These are phyloP conservation scores for Biston betularia DNA, from an alignment of 2,888 invertebrate species.

Conservation along the genomic window DNA sequence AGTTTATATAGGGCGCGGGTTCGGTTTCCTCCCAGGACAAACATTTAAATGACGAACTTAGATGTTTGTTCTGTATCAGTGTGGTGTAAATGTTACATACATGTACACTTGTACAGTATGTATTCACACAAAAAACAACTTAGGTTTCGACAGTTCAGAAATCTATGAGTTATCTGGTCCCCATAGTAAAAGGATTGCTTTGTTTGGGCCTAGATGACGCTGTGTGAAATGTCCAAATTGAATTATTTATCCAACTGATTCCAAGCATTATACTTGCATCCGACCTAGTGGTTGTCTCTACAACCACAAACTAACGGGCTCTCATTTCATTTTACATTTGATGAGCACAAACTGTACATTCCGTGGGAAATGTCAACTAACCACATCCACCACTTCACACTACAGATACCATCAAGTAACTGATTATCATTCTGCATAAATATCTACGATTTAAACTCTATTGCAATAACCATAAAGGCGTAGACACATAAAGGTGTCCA, in stretches of 20 bases:
- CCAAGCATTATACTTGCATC: conserved; percentile 6
- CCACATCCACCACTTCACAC: conserved; percentile 46
- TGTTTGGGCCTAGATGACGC: background rate
- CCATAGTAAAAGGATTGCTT: too few relatives aligned
- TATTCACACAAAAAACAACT: too few relatives aligned
- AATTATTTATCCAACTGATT: background rate
- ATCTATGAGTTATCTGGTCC: too few relatives aligned
- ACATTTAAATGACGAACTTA: too few relatives aligned
- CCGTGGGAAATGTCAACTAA: conserved; percentile 75
- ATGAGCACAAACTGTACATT: conserved; percentile 59
- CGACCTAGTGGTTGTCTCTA: conserved; percentile 20
- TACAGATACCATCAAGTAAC: conserved; percentile 29
- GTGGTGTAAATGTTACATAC: too few relatives aligned
- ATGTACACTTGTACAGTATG: too few relatives aligned
- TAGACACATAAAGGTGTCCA: conserved; percentile 21
- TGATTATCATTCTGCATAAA: conserved; percentile 29
- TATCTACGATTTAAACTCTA: conserved; percentile 25
- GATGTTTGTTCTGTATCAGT: too few relatives aligned
- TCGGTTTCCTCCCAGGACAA: too few relatives aligned
- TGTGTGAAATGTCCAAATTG: background rate
- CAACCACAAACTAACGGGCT: conserved; percentile 64
- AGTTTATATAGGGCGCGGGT: too few relatives aligned
- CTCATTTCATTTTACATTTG: conserved; percentile 69
- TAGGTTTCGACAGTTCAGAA: too few relatives aligned
- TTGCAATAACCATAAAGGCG: conserved; percentile 20